Conservation (phyloP, 2,888 invertebrate genomes). For the Nasonia oneida region DNA sequence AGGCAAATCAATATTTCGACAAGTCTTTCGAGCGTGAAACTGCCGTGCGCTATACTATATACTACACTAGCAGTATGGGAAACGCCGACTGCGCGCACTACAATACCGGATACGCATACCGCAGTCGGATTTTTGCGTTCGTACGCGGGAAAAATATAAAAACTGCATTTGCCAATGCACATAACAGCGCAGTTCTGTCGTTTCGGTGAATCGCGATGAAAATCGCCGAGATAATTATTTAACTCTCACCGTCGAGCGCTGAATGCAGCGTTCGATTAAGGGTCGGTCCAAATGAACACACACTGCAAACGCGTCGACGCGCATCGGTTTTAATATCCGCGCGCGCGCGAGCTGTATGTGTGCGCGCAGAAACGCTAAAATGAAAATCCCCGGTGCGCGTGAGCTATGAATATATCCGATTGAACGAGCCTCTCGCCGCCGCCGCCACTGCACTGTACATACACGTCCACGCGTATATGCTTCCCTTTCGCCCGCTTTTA, state of each 20-base stretch:
- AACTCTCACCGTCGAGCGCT: conserved; percentile 66
- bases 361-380: conserved; percentile 38
- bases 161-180: neutral
- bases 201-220: neutral
- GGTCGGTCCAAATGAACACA: conserved; percentile 67
- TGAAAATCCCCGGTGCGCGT: conserved; percentile 46
- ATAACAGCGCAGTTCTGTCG: neutral
- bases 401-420: conserved; percentile 46
- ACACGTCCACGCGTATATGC: neutral
- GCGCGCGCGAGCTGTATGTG: neutral
- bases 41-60: neutral
- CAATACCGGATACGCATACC: neutral
- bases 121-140: neutral
- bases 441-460: neutral
- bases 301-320: conserved; percentile 33
- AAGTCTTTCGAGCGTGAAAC: neutral
- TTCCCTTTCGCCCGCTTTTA: conserved; percentile 17
- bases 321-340: conserved; percentile 47
- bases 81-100: neutral
- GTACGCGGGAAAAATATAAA: neutral
- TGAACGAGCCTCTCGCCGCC: conserved; percentile 20
- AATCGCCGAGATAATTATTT: conserved; percentile 69
- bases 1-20: conserved; percentile 44
- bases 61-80: neutral
- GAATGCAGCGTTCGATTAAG: conserved; percentile 69